Base-by-base conservation (phyloP, 1,140 invertebrate genomes). In the Drosophila sulfurigaster region DNA sequence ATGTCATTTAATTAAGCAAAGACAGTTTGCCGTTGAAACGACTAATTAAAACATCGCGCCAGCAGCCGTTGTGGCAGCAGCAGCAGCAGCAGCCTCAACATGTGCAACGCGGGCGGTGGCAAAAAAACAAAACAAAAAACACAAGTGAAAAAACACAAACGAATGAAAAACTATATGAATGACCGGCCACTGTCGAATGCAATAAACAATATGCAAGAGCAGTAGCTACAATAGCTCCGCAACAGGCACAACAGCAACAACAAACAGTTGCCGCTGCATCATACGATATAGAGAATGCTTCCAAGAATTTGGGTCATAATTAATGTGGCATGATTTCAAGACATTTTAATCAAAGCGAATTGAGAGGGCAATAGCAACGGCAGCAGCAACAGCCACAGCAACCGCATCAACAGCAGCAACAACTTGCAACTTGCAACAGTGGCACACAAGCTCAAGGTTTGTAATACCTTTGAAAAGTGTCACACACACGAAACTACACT, bases 231-330 rank as follows among this genome's bases (percentile, higher is more conserved):
- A 74, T 78, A 64, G 38, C 49, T 25, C 58, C 45, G 28, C 15
- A n/a, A 38, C 60, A 65, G 35, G 15, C 11, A 6, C 57, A 54
- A 20, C 54, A 59, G 6, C 48, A 59, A 62, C 66, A 75, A 75
- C 72, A 75, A 75, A 63, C 59, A 75, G 63, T 63, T 90, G 79
- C 76, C 82, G 82, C 82, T 87, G 90, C 70, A 90, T 91, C 90
- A 66, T 90, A 87, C 76, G 89, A 91, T 91, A 80, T 71, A 71
- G 73, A 80, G 81, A 91, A 91, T 83, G 49, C 78, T 92, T 92
- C 91, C 85, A 77, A 72, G 91, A 92, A 92, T 92, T 92, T 92
- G 91, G 91, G 91, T 92, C 91, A 92, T 91, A 92, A 92, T 92
- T 92, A 90, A 92, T 92, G 88, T 91, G 86, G 91, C 87, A 91